Evolutionary conservation across 2,797 vertebrate species (phyloP), one percentile per base, ranked within the genome.

Genomic region (Tragelaphus eurycerus): DNA sequence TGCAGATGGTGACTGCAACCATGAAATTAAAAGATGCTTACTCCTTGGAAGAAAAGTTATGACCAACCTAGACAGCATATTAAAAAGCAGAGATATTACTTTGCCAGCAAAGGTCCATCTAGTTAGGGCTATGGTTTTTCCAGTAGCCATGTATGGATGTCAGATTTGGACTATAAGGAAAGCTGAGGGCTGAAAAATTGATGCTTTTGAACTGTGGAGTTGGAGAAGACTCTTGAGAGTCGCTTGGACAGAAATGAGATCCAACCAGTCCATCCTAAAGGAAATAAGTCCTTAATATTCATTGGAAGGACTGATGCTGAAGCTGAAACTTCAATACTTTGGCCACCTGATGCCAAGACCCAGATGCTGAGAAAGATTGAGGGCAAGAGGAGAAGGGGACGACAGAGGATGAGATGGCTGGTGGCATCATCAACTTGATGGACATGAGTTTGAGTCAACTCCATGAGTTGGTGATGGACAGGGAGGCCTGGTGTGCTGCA

Each of bases 151-250:
- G 16, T 19, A 19, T 67, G 8, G n/a, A 67, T 67, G n/a, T 67
- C n/a, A 34, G 62, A 67, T 8, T 67, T 67, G 64, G 64, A 67
- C n/a, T 67, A 5, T 67, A 5, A 67, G 2, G 64, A 67, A 67
- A 67, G n/a, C 64, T 34, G n/a, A 67, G 17, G 0, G 2, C 64
- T 0, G 0, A 67, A 67, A 1, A 67, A 11, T 1, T 21, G n/a
- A 67, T 67, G 17, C 16, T 67, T 67, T 34, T 67, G n/a, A n/a
- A 34, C n/a, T 67, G n/a, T 21, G 64, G 64, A 5, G 17, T 67
- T 67, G 9, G 64, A 67, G n/a, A 67, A 64, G 62, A 67, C 64
- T 67, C 64, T 67, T 67, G 64, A 34, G n/a, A 34, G 8, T 34
- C 64, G 31, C n/a, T 67, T 67, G 64, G 64, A 67, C 64, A 1